These are phyloP conservation scores for Drosophila paramelanica DNA, from an alignment of 2,888 invertebrate genomes.

Conservation along the genomic window DNA sequence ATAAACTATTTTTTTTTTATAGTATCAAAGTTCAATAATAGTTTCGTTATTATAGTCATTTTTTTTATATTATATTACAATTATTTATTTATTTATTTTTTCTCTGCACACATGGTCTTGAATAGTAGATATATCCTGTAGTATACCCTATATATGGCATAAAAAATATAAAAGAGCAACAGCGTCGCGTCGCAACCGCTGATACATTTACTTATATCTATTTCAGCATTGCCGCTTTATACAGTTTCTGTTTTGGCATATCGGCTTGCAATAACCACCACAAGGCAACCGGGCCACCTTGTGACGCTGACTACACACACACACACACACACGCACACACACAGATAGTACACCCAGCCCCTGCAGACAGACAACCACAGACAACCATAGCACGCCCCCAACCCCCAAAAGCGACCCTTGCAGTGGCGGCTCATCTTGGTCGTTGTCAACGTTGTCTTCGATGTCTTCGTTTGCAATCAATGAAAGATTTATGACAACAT, in stretches of 20 bases:
- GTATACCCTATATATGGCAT: conserved; percentile 1
- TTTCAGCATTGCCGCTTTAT: conserved; percentile 68
- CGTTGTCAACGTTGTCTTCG: conserved; percentile 66
- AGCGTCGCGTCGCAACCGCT: conserved; percentile 41
- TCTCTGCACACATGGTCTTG: too few relatives aligned
- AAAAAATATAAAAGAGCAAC: conserved; percentile 21
- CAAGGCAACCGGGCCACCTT: conserved; percentile 25
- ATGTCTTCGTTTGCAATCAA: conserved; percentile 79
- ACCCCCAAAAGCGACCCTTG: neutral
- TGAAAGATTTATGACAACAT: conserved; percentile 75
- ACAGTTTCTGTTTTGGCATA: conserved; percentile 60
- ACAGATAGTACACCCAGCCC: too few relatives aligned
- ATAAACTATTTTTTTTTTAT: too few relatives aligned
- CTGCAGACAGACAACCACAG: neutral
- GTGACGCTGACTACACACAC: conserved; percentile 2
- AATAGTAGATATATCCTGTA: neutral
- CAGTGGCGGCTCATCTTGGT: conserved; percentile 49
- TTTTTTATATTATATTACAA: too few relatives aligned
- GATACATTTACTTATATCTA: conserved; percentile 70
- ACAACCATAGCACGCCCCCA: neutral
- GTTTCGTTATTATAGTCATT: too few relatives aligned
- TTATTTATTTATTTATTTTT: too few relatives aligned
- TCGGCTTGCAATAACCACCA: conserved; percentile 38
- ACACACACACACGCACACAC: neutral
- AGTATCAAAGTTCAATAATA: too few relatives aligned